Evolutionary conservation across 2,113 vertebrate species (phyloP).

Genomic region (Tachuris rubrigastra): DNA sequence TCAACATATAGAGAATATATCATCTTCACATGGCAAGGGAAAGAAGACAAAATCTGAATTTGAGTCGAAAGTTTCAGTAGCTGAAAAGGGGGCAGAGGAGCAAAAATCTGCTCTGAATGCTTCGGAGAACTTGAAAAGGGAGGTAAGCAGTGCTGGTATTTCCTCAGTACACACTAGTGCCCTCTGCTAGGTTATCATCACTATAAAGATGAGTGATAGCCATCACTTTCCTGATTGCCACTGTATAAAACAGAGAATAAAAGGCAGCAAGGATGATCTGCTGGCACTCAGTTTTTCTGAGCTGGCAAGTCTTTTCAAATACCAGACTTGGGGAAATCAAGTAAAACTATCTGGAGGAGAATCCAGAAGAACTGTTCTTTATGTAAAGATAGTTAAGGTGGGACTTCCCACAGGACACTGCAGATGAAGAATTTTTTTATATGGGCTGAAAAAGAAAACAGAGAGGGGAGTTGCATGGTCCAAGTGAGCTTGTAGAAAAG

Average conservation of each 20-base stretch:
- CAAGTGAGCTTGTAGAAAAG: background rate
- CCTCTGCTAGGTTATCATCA: background rate
- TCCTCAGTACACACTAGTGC: background rate
- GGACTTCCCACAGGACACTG: background rate
- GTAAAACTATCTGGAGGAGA: background rate
- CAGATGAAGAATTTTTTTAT: background rate
- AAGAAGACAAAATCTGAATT: slow-evolving; percentile 78
- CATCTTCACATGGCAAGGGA: slow-evolving; percentile 76
- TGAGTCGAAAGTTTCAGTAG: slow-evolving; percentile 69
- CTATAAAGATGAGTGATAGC: background rate
- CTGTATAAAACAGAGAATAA: background rate
- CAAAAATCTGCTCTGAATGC: slow-evolving; percentile 73
- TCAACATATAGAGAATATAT: slow-evolving; percentile 79
- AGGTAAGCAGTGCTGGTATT: slow-evolving; percentile 63
- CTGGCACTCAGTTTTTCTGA: background rate
- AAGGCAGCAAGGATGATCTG: background rate
- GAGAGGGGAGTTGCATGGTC: rapidly evolving
- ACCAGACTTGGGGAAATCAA: background rate
- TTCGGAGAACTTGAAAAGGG: slow-evolving; percentile 75
- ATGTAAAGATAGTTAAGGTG: background rate
- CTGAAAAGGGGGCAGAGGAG: slow-evolving; percentile 55
- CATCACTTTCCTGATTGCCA: background rate
- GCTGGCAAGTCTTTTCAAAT: background rate
- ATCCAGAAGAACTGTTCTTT: background rate
- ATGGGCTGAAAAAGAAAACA: background rate